Evolutionary conservation across 2,888 invertebrate genomes (phyloP).

Genomic region (Hoplodrina blanda): DNA sequence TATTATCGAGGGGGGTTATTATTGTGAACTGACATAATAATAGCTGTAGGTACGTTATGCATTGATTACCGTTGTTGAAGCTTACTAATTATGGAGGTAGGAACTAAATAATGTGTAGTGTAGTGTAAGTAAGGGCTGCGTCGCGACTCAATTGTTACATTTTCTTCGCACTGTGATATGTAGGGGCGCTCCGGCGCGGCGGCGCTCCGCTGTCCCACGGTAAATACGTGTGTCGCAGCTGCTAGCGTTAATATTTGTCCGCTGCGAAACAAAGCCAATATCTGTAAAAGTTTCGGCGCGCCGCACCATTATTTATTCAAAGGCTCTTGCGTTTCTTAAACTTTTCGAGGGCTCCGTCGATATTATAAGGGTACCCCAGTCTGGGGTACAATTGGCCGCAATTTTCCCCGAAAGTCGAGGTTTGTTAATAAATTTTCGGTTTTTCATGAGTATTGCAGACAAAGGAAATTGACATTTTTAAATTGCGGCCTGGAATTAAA

Average conservation of each 20-base stretch:
- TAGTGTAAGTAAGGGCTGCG: background rate
- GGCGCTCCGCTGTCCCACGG: slow-evolving; percentile 32
- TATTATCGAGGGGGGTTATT: slow-evolving; percentile 7
- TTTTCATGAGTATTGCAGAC: slow-evolving; percentile 51
- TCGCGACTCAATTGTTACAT: slow-evolving; percentile 37
- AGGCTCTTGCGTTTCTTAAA: slow-evolving; percentile 79
- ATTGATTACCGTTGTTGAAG: slow-evolving; percentile 1
- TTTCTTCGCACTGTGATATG: slow-evolving; percentile 39
- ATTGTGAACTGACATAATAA: background rate
- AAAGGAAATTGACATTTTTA: slow-evolving; percentile 28
- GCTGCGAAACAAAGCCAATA: slow-evolving; percentile 83
- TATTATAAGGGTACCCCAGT: slow-evolving; percentile 70
- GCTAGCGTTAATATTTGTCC: slow-evolving; percentile 79
- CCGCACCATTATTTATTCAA: slow-evolving; percentile 84
- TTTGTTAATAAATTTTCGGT: slow-evolving; percentile 65
- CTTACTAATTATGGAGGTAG: slow-evolving; percentile 26
- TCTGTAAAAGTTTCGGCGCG: slow-evolving; percentile 81
- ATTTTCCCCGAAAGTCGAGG: slow-evolving; percentile 67
- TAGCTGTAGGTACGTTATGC: slow-evolving; percentile 13
- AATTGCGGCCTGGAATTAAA: slow-evolving; percentile 32
- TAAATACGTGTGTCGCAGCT: slow-evolving; percentile 74
- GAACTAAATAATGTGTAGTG: slow-evolving; percentile 27
- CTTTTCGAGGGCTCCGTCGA: slow-evolving; percentile 71
- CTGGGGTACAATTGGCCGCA: slow-evolving; percentile 71
- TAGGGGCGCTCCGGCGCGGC: slow-evolving; percentile 18